phyloP scores from a whole-genome alignment of 2,797 vertebrate genomes.

The Rhabdophis nuchalis region DNA sequence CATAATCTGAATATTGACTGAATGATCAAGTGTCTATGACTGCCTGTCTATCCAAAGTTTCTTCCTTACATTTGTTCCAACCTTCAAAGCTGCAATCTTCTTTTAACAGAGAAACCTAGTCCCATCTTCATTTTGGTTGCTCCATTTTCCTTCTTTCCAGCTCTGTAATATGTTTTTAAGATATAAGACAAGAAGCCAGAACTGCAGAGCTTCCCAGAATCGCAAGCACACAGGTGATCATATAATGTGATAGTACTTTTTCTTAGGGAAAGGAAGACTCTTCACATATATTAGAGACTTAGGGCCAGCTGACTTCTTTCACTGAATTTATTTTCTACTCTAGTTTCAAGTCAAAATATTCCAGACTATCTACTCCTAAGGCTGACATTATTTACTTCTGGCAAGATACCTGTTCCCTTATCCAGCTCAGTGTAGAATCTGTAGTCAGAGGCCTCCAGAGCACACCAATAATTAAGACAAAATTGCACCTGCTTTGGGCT shows the following conservation, averaged over 20 bases:
- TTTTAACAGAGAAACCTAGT: background rate
- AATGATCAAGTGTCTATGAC: background rate
- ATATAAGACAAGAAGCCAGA: background rate
- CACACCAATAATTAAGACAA: background rate
- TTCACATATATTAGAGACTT: background rate
- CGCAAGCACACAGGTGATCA: background rate
- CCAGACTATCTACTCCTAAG: background rate
- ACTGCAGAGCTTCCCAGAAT: background rate
- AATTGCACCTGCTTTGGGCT: background rate
- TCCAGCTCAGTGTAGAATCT: background rate
- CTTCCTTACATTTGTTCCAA: background rate
- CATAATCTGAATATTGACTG: background rate
- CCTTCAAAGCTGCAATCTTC: background rate
- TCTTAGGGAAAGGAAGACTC: background rate
- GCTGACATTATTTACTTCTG: background rate
- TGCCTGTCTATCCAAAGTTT: background rate
- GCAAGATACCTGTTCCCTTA: background rate
- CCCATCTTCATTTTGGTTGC: background rate
- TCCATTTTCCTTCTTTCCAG: background rate
- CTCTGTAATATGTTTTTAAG: background rate
- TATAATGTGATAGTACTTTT: background rate
- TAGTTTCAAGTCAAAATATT: background rate
- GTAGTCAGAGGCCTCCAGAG: background rate
- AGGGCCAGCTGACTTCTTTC: background rate
- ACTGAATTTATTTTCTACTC: background rate